Evolutionary conservation across 1,140 invertebrate genomes (phyloP).

Genomic region (Danaus plexippus): DNA sequence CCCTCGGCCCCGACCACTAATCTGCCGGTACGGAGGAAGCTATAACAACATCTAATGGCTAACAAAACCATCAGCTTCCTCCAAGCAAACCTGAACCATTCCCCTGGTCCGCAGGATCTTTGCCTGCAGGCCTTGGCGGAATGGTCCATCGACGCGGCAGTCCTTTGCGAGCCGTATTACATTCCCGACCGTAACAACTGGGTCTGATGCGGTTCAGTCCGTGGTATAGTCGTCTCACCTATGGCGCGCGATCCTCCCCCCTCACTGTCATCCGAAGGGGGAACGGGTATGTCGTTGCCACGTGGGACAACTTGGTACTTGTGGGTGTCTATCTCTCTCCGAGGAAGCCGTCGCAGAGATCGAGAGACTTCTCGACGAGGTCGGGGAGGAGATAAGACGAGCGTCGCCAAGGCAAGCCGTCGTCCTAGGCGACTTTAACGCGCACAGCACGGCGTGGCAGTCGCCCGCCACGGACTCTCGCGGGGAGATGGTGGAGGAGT

Average conservation of each 20-base stretch:
- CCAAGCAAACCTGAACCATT: constrained; percentile 21
- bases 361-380: constrained; percentile 13
- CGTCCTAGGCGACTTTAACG: constrained; percentile 25
- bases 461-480: constrained; percentile 4
- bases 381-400: constrained; percentile 7
- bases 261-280: constrained; percentile 4
- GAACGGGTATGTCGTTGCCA: constrained; percentile 11
- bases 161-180: constrained; percentile 17
- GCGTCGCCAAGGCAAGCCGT: constrained; percentile 13
- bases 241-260: constrained; percentile 9
- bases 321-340: constrained; percentile 19
- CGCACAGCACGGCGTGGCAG: constrained; percentile 19
- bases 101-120: constrained; percentile 14
- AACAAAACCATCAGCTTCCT: background rate
- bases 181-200: constrained; percentile 18
- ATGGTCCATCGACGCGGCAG: constrained; percentile 9
- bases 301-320: constrained; percentile 10
- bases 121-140: constrained; percentile 18
- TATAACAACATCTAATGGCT: too few species aligned
- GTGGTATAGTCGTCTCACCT: constrained; percentile 4
- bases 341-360: constrained; percentile 5
- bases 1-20: too few species aligned
- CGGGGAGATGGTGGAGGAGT: constrained; percentile 12
- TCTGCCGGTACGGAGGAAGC: too few species aligned
- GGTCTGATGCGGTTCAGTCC: constrained; percentile 8